These are phyloP conservation scores for Catocala nupta DNA, from an alignment of 2,888 invertebrate genomes.

Conservation along the genomic window DNA sequence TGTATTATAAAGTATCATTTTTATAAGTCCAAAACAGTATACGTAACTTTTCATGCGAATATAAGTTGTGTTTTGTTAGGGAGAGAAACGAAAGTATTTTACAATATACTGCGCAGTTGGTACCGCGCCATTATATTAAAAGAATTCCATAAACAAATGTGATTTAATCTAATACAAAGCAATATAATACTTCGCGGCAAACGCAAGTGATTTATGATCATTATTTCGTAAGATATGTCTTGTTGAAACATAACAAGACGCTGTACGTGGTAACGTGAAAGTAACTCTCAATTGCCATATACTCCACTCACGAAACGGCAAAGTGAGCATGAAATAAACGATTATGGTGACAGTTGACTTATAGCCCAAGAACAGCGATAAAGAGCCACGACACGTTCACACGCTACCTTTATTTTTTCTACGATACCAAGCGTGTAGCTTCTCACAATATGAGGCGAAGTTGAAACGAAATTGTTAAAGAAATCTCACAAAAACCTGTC, in stretches of 20 bases:
- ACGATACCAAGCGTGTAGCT: slow-evolving; percentile 12
- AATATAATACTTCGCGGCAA: neutral
- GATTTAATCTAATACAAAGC: neutral
- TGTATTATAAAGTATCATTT: neutral
- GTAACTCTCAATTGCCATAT: slow-evolving; percentile 50
- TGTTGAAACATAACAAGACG: slow-evolving; percentile 36
- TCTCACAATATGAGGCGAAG: neutral
- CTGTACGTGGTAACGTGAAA: slow-evolving; percentile 31
- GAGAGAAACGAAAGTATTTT: no score
- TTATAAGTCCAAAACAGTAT: neutral
- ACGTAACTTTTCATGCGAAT: no score
- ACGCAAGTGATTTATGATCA: slow-evolving; percentile 6
- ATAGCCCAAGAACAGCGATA: slow-evolving; percentile 54
- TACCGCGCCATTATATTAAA: neutral
- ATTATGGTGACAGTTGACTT: slow-evolving; percentile 70
- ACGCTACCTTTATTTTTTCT: slow-evolving; percentile 29
- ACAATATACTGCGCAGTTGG: neutral
- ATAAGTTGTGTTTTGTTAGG: no score
- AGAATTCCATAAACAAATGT: neutral
- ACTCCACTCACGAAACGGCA: slow-evolving; percentile 50
- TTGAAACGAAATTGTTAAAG: slow-evolving; percentile 8
- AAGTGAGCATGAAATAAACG: slow-evolving; percentile 66
- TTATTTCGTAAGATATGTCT: slow-evolving; percentile 40
- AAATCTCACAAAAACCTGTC: slow-evolving; percentile 10
- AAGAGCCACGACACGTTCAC: slow-evolving; percentile 32